phyloP scores from a whole-genome alignment of 2,797 vertebrate species.

The Falco cherrug region DNA sequence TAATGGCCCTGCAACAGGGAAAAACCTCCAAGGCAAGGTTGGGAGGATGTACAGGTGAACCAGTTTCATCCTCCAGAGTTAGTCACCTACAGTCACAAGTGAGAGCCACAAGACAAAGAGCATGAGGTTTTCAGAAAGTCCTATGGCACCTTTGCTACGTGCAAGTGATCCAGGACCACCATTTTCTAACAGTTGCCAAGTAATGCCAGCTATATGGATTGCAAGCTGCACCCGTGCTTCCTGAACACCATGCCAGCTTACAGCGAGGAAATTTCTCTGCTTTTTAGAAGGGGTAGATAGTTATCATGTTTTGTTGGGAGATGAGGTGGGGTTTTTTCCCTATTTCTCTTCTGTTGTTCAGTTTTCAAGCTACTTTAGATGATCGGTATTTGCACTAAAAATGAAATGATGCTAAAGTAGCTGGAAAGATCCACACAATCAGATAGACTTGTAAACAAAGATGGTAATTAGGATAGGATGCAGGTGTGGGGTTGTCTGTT shows the following conservation, averaged over 20 bases:
- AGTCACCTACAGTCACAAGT: background rate
- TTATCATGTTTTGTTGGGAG: background rate
- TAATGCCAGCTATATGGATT: rapidly evolving
- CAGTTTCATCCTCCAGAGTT: background rate
- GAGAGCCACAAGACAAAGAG: background rate
- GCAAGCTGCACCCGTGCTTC: rapidly evolving
- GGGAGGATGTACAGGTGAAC: background rate
- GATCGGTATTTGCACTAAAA: background rate
- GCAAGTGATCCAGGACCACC: background rate
- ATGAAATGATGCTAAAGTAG: background rate
- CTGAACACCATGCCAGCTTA: background rate
- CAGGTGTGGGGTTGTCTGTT: background rate
- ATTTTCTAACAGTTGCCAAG: rapidly evolving
- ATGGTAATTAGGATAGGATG: background rate
- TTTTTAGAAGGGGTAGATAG: background rate
- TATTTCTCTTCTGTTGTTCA: background rate
- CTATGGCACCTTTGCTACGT: background rate
- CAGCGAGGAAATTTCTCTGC: background rate
- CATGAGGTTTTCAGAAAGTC: background rate
- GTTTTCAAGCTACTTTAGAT: background rate
- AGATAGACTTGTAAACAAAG: background rate
- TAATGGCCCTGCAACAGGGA: background rate
- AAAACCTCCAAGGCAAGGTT: background rate
- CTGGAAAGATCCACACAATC: background rate
- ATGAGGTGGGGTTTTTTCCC: rapidly evolving